These are phyloP conservation scores for Philereme transversata DNA, from an alignment of 2,888 invertebrate species.

Conservation along the genomic window DNA sequence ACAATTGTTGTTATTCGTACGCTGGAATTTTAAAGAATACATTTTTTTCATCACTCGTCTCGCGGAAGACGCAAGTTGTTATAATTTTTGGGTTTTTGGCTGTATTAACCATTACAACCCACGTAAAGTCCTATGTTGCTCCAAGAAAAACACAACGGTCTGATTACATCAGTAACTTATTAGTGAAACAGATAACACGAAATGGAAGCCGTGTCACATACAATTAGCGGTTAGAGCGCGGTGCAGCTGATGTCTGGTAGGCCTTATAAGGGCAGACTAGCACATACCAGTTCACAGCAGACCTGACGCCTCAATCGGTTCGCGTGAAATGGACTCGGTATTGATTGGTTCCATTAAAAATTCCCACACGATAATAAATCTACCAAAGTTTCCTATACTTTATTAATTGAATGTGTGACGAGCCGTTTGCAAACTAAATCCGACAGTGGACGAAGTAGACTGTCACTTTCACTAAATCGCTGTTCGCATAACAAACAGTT, in stretches of 20 bases:
- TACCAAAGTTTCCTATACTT: constrained; percentile 16
- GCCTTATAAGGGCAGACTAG: constrained; percentile 33
- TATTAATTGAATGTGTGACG: constrained; percentile 28
- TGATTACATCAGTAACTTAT: no score
- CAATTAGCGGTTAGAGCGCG: no score
- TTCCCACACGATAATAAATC: constrained; percentile 31
- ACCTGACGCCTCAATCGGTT: constrained; percentile 31
- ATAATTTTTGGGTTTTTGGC: no score
- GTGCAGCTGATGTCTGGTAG: no score
- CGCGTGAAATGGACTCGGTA: constrained; percentile 36
- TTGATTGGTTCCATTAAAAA: constrained; percentile 40
- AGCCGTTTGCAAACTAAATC: constrained; percentile 56
- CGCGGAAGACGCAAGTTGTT: no score
- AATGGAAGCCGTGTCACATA: no score
- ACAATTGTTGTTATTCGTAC: not conserved
- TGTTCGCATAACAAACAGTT: constrained; percentile 64
- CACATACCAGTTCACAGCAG: constrained; percentile 36
- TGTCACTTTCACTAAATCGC: constrained; percentile 66
- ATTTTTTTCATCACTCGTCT: no score
- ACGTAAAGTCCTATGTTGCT: no score
- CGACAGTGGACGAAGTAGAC: constrained; percentile 39
- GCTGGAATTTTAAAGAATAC: no score
- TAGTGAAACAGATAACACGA: no score
- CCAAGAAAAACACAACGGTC: no score
- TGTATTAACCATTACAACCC: no score